phyloP scores from a whole-genome alignment of 2,888 invertebrate species.

The Synanthedon tipuliformis region DNA sequence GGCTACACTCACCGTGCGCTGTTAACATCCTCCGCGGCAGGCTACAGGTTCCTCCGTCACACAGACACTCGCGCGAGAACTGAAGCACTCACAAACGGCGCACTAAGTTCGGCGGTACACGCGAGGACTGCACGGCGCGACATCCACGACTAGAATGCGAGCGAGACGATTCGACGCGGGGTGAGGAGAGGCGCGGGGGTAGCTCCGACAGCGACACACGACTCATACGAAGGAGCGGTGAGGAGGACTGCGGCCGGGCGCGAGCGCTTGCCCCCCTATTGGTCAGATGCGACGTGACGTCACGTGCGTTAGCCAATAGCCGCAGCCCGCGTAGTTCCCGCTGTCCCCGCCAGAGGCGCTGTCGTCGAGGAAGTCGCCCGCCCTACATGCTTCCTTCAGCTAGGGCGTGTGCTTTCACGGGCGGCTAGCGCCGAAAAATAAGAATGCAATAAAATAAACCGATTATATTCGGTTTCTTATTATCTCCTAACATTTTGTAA shows the following conservation, averaged over 20 bases:
- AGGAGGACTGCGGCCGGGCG: constrained; percentile 62
- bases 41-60: constrained; percentile 55
- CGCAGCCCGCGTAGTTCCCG: constrained; percentile 26
- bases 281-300: constrained; percentile 53
- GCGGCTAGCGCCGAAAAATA: constrained; percentile 33
- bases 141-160: constrained; percentile 69
- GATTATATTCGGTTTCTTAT: constrained; percentile 4
- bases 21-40: constrained; percentile 67
- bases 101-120: constrained; percentile 65
- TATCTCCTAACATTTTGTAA: background rate
- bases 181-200: constrained; percentile 22
- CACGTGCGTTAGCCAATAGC: constrained; percentile 47
- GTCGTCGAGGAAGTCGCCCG: constrained; percentile 52
- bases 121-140: constrained; percentile 67
- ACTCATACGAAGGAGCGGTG: constrained; percentile 65
- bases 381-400: constrained; percentile 64
- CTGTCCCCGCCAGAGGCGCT: constrained; percentile 43
- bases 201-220: constrained; percentile 51
- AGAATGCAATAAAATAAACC: background rate
- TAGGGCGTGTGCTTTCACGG: constrained; percentile 62
- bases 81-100: constrained; percentile 67
- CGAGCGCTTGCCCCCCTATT: constrained; percentile 51
- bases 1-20: constrained; percentile 63
- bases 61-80: constrained; percentile 65
- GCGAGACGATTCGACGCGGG: constrained; percentile 58